Percentiles rank a stretch among this genome's conserved stretches.
Conservation (phyloP, 1,140 invertebrate species). For the Hyles euphorbiae region DNA sequence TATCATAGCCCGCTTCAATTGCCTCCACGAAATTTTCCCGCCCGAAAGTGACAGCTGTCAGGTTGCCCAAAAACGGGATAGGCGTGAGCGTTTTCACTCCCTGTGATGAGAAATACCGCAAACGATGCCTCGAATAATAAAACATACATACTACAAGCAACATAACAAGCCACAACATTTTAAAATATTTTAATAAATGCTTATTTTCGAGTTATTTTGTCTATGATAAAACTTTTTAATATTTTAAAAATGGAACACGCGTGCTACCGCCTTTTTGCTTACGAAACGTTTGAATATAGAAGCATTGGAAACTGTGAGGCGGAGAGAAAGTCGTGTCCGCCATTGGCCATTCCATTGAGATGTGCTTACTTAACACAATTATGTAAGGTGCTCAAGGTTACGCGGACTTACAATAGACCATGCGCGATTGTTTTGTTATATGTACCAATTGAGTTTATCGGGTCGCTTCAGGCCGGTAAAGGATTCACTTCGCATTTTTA, state of each 20-base stretch:
- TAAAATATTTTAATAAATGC: background rate
- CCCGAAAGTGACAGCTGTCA: constrained; percentile 34
- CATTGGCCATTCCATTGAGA: background rate
- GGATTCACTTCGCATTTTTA: too few relatives aligned
- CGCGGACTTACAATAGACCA: background rate
- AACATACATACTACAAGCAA: constrained; percentile 22
- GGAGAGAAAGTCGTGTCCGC: constrained; percentile 5
- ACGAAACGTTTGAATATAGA: constrained; percentile 3
- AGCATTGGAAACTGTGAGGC: constrained; percentile 3
- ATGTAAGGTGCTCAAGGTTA: constrained; percentile 4
- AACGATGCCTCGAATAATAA: constrained; percentile 22
- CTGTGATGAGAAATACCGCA: constrained; percentile 29
- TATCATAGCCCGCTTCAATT: constrained; percentile 27
- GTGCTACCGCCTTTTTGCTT: constrained; percentile 5
- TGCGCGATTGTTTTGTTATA: background rate
- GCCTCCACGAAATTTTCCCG: constrained; percentile 32
- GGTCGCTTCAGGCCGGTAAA: too few relatives aligned
- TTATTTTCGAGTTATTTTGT: background rate
- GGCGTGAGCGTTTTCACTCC: constrained; percentile 26
- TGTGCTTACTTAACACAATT: constrained; percentile 5
- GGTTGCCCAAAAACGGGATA: constrained; percentile 29
- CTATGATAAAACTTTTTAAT: background rate
- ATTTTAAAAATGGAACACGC: constrained; percentile 3
- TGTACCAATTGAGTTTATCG: too few relatives aligned
- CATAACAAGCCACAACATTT: constrained; percentile 24